Evolutionary conservation across 2,888 invertebrate species (phyloP).

Genomic region (Spodoptera picta): DNA sequence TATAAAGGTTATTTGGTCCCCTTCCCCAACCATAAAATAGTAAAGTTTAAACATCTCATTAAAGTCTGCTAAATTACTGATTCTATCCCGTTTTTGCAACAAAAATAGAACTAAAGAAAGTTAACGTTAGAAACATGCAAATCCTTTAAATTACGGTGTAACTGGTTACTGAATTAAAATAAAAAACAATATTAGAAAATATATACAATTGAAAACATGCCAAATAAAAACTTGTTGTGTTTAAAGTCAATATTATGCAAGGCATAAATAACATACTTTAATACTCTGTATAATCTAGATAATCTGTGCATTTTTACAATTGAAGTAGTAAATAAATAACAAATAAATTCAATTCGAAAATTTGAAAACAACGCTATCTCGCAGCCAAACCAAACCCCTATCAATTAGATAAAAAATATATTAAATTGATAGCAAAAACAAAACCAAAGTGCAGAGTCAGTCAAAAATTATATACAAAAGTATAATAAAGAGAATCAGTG

Average conservation of each 20-base stretch:
- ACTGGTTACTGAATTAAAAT: slow-evolving; percentile 27
- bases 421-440: slow-evolving; percentile 41
- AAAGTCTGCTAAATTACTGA: slow-evolving; percentile 5
- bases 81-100: slow-evolving; percentile 10
- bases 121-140: slow-evolving; percentile 27
- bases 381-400: slow-evolving; percentile 21
- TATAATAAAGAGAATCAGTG: slow-evolving; percentile 47
- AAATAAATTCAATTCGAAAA: slow-evolving; percentile 29
- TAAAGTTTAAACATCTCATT: neutral
- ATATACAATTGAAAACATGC: slow-evolving; percentile 46
- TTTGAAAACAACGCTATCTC: slow-evolving; percentile 10
- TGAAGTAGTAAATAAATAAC: slow-evolving; percentile 1
- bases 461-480: slow-evolving; percentile 44
- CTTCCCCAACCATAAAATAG: slow-evolving; percentile 11
- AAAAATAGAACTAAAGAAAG: slow-evolving; percentile 9
- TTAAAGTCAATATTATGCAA: slow-evolving; percentile 21
- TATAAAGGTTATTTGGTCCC: slow-evolving; percentile 19
- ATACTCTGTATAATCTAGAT: slow-evolving; percentile 7
- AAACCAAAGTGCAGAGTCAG: slow-evolving; percentile 43
- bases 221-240: slow-evolving; percentile 23
- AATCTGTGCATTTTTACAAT: slow-evolving; percentile 31
- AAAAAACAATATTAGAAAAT: slow-evolving; percentile 13
- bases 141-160: slow-evolving; percentile 42
- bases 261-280: slow-evolving; percentile 15
- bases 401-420: slow-evolving; percentile 19